These are phyloP conservation scores for Sarcophaga carnaria DNA, from an alignment of 2,888 invertebrate species.

Conservation along the genomic window DNA sequence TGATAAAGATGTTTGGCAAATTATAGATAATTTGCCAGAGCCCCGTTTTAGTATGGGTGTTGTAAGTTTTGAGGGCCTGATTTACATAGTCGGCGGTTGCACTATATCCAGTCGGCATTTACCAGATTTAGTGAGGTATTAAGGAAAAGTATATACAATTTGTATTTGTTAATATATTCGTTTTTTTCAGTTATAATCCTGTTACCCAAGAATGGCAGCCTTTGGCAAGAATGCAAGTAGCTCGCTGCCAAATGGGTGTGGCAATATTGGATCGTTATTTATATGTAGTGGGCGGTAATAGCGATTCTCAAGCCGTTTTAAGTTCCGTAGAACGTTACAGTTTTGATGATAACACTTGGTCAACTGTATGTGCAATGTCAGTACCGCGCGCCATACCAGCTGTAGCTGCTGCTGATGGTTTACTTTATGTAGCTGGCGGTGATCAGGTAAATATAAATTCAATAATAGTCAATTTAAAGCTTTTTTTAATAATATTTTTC, in stretches of 20 bases:
- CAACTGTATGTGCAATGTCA: conserved; percentile 87
- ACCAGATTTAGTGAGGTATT: conserved; percentile 86
- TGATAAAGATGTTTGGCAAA: conserved; percentile 88
- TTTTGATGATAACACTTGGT: conserved; percentile 86
- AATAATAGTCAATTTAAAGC: neutral
- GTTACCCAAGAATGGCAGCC: conserved; percentile 90
- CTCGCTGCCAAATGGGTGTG: conserved; percentile 94
- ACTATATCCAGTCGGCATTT: conserved; percentile 90
- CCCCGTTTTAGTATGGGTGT: conserved; percentile 96
- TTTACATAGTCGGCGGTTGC: conserved; percentile 96
- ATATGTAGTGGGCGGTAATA: conserved; percentile 95
- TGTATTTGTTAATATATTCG: neutral
- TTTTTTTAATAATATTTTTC: conserved; percentile 31
- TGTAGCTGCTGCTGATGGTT: conserved; percentile 91
- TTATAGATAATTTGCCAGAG: conserved; percentile 90
- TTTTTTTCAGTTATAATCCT: conserved; percentile 86
- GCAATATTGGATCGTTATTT: conserved; percentile 91
- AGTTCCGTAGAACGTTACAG: conserved; percentile 88
- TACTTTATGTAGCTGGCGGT: conserved; percentile 92
- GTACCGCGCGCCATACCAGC: conserved; percentile 91
- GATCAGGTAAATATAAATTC: conserved; percentile 83
- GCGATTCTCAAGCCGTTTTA: conserved; percentile 90
- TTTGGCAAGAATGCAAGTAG: conserved; percentile 89
- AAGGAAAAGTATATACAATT: neutral
- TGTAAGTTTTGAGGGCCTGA: conserved; percentile 85